phyloP scores from a whole-genome alignment of 2,797 vertebrate species.

The Fundulus diaphanus region DNA sequence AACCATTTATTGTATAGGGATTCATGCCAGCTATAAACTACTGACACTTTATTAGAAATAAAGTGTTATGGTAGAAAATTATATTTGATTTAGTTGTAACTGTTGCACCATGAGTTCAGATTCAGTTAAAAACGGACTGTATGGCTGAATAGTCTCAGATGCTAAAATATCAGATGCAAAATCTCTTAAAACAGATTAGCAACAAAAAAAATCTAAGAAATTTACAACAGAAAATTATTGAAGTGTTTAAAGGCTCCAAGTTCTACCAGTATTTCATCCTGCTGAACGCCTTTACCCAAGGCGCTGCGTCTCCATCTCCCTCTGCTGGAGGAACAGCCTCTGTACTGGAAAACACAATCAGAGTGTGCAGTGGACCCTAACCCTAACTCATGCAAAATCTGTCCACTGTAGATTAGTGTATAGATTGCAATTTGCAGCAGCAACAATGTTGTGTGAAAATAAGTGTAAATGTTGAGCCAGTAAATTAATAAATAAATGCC shows the following conservation, averaged over 20 bases:
- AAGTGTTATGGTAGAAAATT: background rate
- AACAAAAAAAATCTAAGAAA: conserved; percentile 12
- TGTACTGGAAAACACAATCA: conserved; percentile 18
- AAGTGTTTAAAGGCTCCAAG: conserved; percentile 16
- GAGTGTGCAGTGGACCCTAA: conserved; percentile 51
- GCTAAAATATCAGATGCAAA: background rate
- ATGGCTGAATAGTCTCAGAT: conserved; percentile 25
- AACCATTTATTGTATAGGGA: background rate
- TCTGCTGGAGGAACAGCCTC: conserved; percentile 53
- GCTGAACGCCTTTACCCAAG: background rate
- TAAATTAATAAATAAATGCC: conserved; percentile 1
- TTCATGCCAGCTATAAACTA: background rate
- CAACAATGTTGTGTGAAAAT: conserved; percentile 6
- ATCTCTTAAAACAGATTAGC: too few relatives aligned
- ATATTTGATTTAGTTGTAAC: background rate
- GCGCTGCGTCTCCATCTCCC: conserved; percentile 61
- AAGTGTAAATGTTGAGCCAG: background rate
- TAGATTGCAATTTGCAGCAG: conserved; percentile 44
- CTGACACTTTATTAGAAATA: background rate
- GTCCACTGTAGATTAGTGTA: conserved; percentile 38
- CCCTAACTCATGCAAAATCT: conserved; percentile 29
- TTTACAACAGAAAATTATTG: conserved; percentile 27
- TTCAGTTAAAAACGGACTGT: background rate
- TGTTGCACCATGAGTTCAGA: background rate
- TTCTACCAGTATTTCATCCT: background rate